These are phyloP conservation scores for Morinoia aosen DNA, from an alignment of 2,888 invertebrate species.

Conservation along the genomic window DNA sequence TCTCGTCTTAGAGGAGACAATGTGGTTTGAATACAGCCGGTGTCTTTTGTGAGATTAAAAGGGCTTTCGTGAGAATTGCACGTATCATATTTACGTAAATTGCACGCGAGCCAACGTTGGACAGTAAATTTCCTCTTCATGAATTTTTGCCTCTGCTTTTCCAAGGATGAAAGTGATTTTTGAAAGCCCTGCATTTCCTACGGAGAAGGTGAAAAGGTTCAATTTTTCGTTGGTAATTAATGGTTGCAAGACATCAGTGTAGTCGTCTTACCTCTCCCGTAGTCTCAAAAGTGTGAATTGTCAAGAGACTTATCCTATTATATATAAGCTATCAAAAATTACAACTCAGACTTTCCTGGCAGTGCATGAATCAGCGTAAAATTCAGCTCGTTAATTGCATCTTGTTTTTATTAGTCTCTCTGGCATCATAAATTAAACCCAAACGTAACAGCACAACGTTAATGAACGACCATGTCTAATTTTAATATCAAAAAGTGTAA, in stretches of 20 bases:
- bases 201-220: neutral
- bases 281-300: neutral
- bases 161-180: neutral
- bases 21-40: no score
- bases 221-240: neutral
- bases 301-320: neutral
- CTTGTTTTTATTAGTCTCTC: neutral
- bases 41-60: neutral
- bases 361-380: neutral
- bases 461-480: neutral
- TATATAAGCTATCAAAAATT: neutral
- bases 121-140: neutral
- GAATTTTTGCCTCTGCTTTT: neutral
- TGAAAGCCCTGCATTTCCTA: neutral
- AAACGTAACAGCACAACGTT: neutral
- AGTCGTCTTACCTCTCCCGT: neutral
- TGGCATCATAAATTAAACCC: neutral
- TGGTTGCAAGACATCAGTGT: neutral
- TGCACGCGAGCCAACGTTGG: neutral
- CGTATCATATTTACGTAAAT: neutral
- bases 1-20: no score
- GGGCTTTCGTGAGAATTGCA: neutral
- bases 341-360: neutral
- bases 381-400: neutral
- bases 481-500: neutral